Evolutionary conservation across 2,888 invertebrate species (phyloP), one percentile per base, ranked within the genome.

Genomic region (Bibio marci): DNA sequence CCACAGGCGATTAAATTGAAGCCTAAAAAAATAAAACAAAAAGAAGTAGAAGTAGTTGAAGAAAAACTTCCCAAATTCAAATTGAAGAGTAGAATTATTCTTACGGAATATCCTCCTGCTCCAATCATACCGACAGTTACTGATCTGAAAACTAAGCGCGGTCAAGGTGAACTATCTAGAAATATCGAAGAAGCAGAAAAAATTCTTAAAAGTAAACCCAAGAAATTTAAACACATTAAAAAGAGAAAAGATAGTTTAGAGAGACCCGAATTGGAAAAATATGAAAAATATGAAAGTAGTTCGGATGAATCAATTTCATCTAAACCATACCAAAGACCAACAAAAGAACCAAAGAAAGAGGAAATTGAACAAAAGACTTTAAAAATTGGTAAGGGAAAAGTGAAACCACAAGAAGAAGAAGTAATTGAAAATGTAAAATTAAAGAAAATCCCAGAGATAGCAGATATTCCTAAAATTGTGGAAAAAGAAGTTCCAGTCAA

Each of bases 141-240:
- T 3, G 55, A 60, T 35, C 58, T 79, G 41, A 70, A 71, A 39
- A 69, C 70, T 38, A 47, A 70, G 14, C 70, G 70, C 45, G 70
- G 72, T 49, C 69, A 67, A 50, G 80, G 80, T 19, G 70, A 77
- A 45, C 55, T 82, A 30, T 80, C 81, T 0, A 69, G 79, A 50
- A 78, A 76, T 54, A 64, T 74, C 7, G 70, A 76, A 58, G 81
- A 81, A 56, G 80, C 79, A 7, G 62, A 71, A 43, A 66, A 74
- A 53, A 56, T 74, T 11, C 59, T 74, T 35, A 78, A 71, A 55
- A 71, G 66, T 42, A 66, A 69, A 44, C 36, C 7, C 34, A 72
- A 69, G 48, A 66, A 69, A 49, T 63, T 68, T 3, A 67, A 68
- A 48, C 55, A 71, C 30, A 63, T 69, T 1, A 71, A 74, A 33